Evolutionary conservation across 2,888 invertebrate genomes (phyloP).

Genomic region (Tetragnatha montana): DNA sequence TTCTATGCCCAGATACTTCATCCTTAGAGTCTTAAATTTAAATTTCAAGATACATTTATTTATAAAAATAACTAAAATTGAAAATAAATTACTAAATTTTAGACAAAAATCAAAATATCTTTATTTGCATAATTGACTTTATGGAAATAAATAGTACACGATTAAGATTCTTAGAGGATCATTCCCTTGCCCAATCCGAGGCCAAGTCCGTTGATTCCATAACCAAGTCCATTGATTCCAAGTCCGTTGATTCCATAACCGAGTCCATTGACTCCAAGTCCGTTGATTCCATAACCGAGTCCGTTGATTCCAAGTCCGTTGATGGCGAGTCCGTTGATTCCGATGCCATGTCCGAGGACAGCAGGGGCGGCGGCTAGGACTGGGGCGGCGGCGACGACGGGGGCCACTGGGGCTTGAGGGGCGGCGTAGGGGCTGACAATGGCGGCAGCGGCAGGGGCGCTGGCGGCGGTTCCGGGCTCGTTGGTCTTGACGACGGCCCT

Average conservation of each 20-base stretch:
- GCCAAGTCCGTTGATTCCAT: constrained; percentile 30
- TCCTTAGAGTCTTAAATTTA: too few relatives aligned
- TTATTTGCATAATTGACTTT: too few relatives aligned
- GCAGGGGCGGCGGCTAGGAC: background rate
- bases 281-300: background rate
- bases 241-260: constrained; percentile 33
- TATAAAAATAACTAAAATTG: too few relatives aligned
- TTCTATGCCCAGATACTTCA: too few relatives aligned
- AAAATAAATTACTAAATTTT: too few relatives aligned
- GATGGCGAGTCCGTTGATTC: background rate
- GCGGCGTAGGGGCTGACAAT: constrained; percentile 37
- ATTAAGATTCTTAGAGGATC: too few relatives aligned
- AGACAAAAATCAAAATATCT: too few relatives aligned
- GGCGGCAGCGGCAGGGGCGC: constrained; percentile 51
- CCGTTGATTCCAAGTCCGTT: background rate
- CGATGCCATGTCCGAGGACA: background rate
- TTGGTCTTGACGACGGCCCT: constrained; percentile 62
- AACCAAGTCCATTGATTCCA: constrained; percentile 21
- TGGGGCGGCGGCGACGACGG: background rate
- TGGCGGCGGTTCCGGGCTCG: constrained; percentile 57
- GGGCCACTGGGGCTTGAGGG: constrained; percentile 21
- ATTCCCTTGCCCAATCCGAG: background rate
- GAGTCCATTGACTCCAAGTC: background rate
- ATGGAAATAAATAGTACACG: too few relatives aligned
- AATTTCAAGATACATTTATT: too few relatives aligned